Evolutionary conservation across 2,797 vertebrate genomes (phyloP).

Genomic region (Lerista edwardsae): DNA sequence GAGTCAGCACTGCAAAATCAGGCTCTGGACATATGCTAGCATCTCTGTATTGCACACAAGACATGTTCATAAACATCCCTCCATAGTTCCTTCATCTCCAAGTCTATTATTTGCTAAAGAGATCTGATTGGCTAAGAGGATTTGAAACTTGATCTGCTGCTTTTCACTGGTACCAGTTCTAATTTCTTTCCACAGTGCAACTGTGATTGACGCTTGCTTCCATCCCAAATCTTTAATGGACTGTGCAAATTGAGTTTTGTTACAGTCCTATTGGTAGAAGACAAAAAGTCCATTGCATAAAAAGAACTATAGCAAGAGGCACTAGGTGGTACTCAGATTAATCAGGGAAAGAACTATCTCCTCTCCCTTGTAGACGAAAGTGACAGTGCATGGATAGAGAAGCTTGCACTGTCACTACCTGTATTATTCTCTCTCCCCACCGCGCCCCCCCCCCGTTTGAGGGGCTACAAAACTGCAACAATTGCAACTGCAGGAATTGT

Average conservation of each 20-base stretch:
- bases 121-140: conserved; percentile 41
- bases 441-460: neutral
- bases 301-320: neutral
- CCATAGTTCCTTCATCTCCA: conserved; percentile 32
- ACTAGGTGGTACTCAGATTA: neutral
- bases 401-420: neutral
- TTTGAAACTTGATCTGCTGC: conserved; percentile 31
- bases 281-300: neutral
- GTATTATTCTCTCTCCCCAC: neutral
- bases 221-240: conserved; percentile 13
- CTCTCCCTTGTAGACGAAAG: neutral
- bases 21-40: conserved; percentile 19
- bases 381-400: neutral
- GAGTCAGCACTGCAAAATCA: neutral
- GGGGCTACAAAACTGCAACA: neutral
- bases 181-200: conserved; percentile 12
- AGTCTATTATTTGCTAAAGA: conserved; percentile 43
- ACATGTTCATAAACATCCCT: conserved; percentile 46
- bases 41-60: conserved; percentile 43
- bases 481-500: neutral
- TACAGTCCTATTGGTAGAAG: neutral
- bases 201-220: neutral
- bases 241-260: conserved; percentile 4
- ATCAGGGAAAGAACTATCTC: neutral
- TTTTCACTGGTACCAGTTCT: conserved; percentile 24